Base-by-base conservation (phyloP, 2,888 invertebrate genomes). In the Fragum whitleyi region DNA sequence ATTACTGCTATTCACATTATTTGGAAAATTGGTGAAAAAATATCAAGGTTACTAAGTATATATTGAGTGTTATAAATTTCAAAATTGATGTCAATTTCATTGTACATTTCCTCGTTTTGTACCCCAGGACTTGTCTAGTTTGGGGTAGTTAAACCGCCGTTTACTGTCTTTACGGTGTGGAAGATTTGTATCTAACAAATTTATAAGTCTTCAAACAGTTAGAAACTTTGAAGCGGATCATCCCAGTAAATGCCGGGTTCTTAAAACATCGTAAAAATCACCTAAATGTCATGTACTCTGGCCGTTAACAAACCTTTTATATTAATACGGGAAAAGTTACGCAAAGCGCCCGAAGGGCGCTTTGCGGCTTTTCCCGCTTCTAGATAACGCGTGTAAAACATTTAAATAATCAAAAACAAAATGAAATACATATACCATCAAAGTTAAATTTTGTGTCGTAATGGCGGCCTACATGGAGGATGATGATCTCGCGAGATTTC, bases 141-240 rank as follows among this genome's bases (percentile, higher is more conserved):
- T 28, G 32, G 5, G 61, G 61, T 32, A n/a, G 19, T 61, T 28
- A 61, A 61, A 61, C 32, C 29, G 1, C 23, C 65, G 23, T 65
- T 65, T 21, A 65, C 65, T 65, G 65, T 65, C 65, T 42, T 42
- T 42, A 36, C 42, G 42, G 21, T 21, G 65, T 21, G 42, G n/a
- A 26, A 65, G 65, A 65, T 65, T 42, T 11, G 21, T 65, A 65
- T 65, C 65, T 21, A 21, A n/a, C 32, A 65, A n/a, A 65, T 65
- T 65, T 65, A 65, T 36, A 65, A 65, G 65, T 36, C 65, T 65
- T 42, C 65, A 65, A 65, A 65, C 65, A 42, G 65, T 65, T 65
- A 65, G 65, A 21, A 42, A 42, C 65, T 65, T 65, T 65, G 65
- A 65, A 65, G 65, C 36, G 65, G 42, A n/a, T 65, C 23, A 42